phyloP scores from a whole-genome alignment of 2,888 invertebrate genomes.

The Norana najaformis region DNA sequence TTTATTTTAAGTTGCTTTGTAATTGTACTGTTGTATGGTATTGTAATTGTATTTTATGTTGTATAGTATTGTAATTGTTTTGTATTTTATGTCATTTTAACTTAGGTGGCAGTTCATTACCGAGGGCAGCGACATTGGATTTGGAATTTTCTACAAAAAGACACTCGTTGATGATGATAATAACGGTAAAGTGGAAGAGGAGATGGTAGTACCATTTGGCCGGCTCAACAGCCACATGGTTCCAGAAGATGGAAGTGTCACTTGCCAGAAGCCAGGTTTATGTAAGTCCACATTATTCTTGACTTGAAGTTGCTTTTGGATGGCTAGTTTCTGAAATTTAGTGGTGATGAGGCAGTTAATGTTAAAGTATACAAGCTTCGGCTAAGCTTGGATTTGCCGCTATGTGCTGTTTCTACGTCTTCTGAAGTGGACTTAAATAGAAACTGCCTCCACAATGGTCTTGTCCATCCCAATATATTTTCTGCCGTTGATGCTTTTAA shows the following conservation, averaged over 20 bases:
- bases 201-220: conserved; percentile 69
- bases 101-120: conserved; percentile 85
- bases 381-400: neutral
- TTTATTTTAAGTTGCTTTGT: neutral
- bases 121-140: conserved; percentile 84
- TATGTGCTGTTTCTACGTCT: no score
- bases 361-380: no score
- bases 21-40: neutral
- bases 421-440: no score
- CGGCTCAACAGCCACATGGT: conserved; percentile 77
- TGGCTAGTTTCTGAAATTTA: neutral
- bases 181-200: conserved; percentile 32
- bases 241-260: conserved; percentile 73
- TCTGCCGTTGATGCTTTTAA: no score
- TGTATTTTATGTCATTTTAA: neutral
- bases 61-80: neutral
- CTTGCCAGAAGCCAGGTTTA: conserved; percentile 37
- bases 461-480: no score
- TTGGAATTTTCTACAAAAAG: conserved; percentile 68
- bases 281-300: conserved; percentile 38
- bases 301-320: neutral
- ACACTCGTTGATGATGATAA: conserved; percentile 17
- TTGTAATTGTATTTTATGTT: neutral
- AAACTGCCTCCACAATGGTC: no score
- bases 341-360: neutral